phyloP scores from a whole-genome alignment of 2,888 invertebrate species.

The Ernsta delagoae region DNA sequence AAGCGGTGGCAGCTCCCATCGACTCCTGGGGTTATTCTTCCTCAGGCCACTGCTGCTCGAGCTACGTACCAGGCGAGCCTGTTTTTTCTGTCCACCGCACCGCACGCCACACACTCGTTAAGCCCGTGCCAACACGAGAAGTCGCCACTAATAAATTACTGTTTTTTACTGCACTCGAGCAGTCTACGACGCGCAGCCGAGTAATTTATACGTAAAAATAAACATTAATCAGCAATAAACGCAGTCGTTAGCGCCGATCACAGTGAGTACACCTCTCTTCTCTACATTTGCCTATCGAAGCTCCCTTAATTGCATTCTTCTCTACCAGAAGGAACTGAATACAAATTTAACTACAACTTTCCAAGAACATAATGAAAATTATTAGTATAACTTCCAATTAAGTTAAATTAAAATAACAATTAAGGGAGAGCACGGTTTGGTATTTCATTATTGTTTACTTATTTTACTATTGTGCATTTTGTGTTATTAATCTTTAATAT shows the following conservation, averaged over 20 bases:
- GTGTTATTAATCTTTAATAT: constrained; percentile 41
- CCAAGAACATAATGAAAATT: not conserved
- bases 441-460: not conserved
- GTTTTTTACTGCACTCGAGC: constrained; percentile 82
- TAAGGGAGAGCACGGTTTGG: constrained; percentile 42
- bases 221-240: constrained; percentile 80
- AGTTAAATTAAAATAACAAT: constrained; percentile 34
- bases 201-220: constrained; percentile 82
- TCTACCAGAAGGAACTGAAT: constrained; percentile 34
- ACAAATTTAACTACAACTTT: constrained; percentile 2
- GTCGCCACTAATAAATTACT: constrained; percentile 86
- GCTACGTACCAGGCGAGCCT: constrained; percentile 83
- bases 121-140: constrained; percentile 87
- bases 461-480: not conserved
- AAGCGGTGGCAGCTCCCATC: constrained; percentile 85
- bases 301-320: constrained; percentile 55
- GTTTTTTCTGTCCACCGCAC: constrained; percentile 87
- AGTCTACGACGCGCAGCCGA: constrained; percentile 83
- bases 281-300: constrained; percentile 58
- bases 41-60: constrained; percentile 85
- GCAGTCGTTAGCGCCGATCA: constrained; percentile 77
- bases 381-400: not conserved
- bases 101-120: constrained; percentile 86
- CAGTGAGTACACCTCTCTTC: constrained; percentile 77
- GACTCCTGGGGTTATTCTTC: too few relatives aligned